Percentiles rank a stretch among this genome's conserved stretches.
These are phyloP conservation scores for Ectemnius continuus DNA, from an alignment of 2,888 invertebrate genomes.

Conservation along the genomic window DNA sequence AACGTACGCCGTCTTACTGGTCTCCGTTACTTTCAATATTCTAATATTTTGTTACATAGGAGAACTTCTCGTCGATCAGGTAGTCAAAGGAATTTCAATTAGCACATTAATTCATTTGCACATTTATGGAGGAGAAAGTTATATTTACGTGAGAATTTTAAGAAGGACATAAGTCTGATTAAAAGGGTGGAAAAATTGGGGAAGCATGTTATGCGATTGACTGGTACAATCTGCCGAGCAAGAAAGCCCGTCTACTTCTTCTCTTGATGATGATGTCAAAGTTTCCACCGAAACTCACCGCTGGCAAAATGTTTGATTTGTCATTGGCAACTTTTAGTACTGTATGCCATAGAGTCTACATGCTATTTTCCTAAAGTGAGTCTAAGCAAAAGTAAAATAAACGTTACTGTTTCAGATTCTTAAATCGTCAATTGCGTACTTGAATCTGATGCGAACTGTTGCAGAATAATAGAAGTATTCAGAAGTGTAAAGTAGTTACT, in stretches of 20 bases:
- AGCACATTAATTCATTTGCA: background rate
- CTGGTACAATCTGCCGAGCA: conserved; percentile 37
- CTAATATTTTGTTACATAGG: conserved; percentile 62
- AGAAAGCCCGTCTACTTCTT: conserved; percentile 42
- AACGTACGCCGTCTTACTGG: conserved; percentile 44
- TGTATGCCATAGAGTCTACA: conserved; percentile 40
- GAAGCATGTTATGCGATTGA: no score
- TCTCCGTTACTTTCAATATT: conserved; percentile 48
- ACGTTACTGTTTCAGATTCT: conserved; percentile 44
- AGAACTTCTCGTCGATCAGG: conserved; percentile 59
- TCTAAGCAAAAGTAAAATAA: no score
- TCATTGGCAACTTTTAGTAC: conserved; percentile 55
- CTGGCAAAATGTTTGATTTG: conserved; percentile 54
- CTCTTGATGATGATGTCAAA: conserved; percentile 41
- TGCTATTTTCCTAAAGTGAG: background rate
- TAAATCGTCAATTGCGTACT: conserved; percentile 57
- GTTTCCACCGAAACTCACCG: conserved; percentile 51
- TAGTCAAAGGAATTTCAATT: conserved; percentile 9
- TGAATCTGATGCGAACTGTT: conserved; percentile 56
- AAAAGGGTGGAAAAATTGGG: conserved; percentile 55
- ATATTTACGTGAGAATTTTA: background rate
- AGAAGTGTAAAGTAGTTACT: no score
- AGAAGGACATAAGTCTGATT: conserved; percentile 33
- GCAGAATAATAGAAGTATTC: conserved; percentile 12
- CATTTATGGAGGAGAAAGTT: background rate